A percentile compares a stretch with the other conserved stretches of the same genome.
These are phyloP conservation scores for Archivesica marissinica DNA, from an alignment of 1,140 invertebrate species.

Conservation along the genomic window DNA sequence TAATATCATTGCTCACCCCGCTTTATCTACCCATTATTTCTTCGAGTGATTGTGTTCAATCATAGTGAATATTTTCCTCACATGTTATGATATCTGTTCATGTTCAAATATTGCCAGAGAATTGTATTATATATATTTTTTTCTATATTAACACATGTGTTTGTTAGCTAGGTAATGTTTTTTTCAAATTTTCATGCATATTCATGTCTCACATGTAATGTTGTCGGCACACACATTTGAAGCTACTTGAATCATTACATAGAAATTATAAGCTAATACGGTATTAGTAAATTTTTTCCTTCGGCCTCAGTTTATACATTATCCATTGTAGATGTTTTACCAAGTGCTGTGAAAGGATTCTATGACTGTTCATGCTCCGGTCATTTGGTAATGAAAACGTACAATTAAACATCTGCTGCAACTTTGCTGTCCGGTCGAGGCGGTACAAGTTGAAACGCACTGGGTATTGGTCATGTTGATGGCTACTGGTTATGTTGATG, in stretches of 20 bases:
- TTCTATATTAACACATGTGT: slow-evolving; percentile 12
- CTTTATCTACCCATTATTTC: slow-evolving; percentile 18
- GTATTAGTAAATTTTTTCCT: too few relatives aligned
- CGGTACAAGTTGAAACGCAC: neutral
- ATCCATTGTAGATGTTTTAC: too few relatives aligned
- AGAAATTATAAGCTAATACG: too few relatives aligned
- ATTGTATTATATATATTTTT: slow-evolving; percentile 4
- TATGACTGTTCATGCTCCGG: too few relatives aligned
- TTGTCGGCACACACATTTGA: neutral
- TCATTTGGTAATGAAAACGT: neutral
- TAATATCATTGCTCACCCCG: neutral
- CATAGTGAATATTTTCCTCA: neutral
- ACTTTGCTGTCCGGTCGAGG: too few relatives aligned
- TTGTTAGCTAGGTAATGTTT: slow-evolving; percentile 36
- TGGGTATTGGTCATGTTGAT: neutral
- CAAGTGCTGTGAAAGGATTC: too few relatives aligned
- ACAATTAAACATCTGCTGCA: neutral
- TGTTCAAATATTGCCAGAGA: slow-evolving; percentile 16
- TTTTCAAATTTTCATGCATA: slow-evolving; percentile 27
- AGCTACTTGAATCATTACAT: too few relatives aligned
- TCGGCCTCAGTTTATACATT: too few relatives aligned
- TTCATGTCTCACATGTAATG: neutral
- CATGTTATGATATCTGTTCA: neutral
- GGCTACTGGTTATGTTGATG: neutral
- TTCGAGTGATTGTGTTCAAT: slow-evolving; percentile 39